Evolutionary conservation across 2,888 invertebrate genomes (phyloP).

Genomic region (Andrena trimmerana): DNA sequence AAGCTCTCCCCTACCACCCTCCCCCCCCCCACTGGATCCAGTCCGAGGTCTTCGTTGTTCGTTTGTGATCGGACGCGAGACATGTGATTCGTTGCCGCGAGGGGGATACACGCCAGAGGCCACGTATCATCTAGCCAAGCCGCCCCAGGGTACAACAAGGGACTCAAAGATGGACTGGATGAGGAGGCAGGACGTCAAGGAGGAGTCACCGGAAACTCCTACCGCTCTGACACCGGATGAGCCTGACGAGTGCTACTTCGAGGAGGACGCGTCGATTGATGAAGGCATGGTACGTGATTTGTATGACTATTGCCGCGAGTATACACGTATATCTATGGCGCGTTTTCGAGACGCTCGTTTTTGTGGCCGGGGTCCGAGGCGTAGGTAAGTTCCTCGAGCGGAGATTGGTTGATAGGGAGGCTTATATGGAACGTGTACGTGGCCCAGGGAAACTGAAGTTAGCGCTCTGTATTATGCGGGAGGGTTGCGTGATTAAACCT

Average conservation of each 20-base stretch:
- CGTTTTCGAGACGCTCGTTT: not conserved
- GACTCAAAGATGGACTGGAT: conserved; percentile 79
- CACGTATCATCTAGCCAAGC: conserved; percentile 7
- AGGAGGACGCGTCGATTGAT: conserved; percentile 81
- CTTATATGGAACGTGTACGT: not conserved
- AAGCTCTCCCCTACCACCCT: not conserved
- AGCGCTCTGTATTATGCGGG: conserved; percentile 1
- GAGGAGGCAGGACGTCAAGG: conserved; percentile 77
- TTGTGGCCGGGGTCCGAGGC: not conserved
- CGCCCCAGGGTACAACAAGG: not conserved
- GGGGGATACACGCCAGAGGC: conserved; percentile 8
- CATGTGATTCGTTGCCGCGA: conserved; percentile 49
- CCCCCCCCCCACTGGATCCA: too few relatives aligned
- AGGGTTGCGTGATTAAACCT: conserved; percentile 15
- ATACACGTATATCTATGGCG: not conserved
- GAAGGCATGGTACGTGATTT: conserved; percentile 83
- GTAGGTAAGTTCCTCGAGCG: not conserved
- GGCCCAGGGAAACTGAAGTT: not conserved
- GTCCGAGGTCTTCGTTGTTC: not conserved
- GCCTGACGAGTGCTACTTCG: conserved; percentile 81
- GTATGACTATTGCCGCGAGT: conserved; percentile 10
- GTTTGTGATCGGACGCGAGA: conserved; percentile 24
- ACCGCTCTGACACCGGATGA: conserved; percentile 78
- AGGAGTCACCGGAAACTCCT: conserved; percentile 75
- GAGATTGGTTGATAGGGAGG: not conserved